Evolutionary conservation across 2,113 vertebrate genomes (phyloP).

Genomic region (Odocoileus hemionus): DNA sequence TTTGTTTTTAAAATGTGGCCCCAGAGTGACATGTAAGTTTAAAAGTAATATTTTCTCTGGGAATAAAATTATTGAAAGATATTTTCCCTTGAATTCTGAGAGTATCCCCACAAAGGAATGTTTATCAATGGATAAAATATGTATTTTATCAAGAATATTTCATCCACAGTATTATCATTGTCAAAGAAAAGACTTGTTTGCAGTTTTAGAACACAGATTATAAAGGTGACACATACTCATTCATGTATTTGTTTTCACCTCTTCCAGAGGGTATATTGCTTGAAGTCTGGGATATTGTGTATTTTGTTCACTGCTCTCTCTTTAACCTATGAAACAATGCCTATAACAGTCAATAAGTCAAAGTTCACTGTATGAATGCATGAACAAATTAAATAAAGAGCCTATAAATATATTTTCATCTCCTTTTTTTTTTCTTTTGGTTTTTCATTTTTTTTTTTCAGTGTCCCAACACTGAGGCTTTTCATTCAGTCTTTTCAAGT

Average conservation of each 20-base stretch:
- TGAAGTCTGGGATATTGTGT: not conserved
- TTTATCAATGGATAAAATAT: not conserved
- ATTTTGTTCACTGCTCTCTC: not conserved
- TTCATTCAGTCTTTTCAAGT: not conserved
- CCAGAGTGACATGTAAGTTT: conserved; percentile 42
- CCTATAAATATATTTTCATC: not conserved
- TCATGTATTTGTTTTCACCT: not conserved
- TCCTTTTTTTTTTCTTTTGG: not conserved
- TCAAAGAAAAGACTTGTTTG: not conserved
- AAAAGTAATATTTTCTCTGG: conserved; percentile 47
- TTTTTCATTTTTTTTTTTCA: not conserved
- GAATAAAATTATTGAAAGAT: not conserved
- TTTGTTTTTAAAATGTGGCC: conserved; percentile 43
- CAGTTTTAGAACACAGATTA: not conserved
- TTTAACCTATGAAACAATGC: not conserved
- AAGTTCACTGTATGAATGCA: not conserved
- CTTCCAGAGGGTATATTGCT: not conserved
- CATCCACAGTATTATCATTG: not conserved
- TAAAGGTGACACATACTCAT: not conserved
- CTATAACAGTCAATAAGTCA: not conserved
- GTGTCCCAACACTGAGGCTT: not conserved
- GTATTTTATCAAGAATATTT: conserved; percentile 16
- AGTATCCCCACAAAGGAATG: not conserved
- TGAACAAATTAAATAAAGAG: not conserved
- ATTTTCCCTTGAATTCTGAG: conserved; percentile 25